Conservation (phyloP, 2,888 invertebrate species). For the Aelia acuminata region DNA sequence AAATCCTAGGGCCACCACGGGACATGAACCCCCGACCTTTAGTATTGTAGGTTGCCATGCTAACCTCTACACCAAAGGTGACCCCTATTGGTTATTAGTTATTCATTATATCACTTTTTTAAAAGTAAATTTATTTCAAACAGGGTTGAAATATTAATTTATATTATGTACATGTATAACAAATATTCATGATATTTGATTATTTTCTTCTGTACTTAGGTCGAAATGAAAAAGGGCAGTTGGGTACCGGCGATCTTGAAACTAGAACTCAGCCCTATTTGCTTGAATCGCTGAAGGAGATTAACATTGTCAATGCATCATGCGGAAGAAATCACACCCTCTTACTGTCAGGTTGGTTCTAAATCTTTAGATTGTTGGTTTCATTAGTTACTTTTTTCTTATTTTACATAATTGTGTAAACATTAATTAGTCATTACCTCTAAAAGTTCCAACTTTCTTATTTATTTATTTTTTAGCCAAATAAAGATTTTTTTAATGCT, state of each 20-base stretch:
- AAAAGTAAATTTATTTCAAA: too few species aligned
- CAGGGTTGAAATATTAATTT: neutral
- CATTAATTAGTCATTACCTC: neutral
- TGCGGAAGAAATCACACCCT: constrained; percentile 90
- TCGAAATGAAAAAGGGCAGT: constrained; percentile 87
- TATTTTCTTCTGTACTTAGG: constrained; percentile 69
- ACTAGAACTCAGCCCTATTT: constrained; percentile 69
- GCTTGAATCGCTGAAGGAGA: constrained; percentile 73
- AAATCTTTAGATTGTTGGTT: neutral
- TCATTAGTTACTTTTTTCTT: neutral
- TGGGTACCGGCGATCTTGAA: constrained; percentile 85
- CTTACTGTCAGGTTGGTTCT: constrained; percentile 80
- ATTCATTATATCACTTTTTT: too few species aligned
- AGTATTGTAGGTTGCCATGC: too few species aligned
- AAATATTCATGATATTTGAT: too few species aligned
- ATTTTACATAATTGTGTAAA: neutral
- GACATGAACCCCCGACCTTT: too few species aligned
- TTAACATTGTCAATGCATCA: constrained; percentile 88
- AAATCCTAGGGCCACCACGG: too few species aligned
- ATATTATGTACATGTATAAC: neutral
- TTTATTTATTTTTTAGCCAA: too few species aligned
- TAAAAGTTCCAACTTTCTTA: neutral
- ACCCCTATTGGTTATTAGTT: too few species aligned
- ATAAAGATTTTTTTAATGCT: too few species aligned
- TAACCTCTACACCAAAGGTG: too few species aligned